Conservation (phyloP, 2,113 vertebrate genomes). For the Leptosomus discolor region DNA sequence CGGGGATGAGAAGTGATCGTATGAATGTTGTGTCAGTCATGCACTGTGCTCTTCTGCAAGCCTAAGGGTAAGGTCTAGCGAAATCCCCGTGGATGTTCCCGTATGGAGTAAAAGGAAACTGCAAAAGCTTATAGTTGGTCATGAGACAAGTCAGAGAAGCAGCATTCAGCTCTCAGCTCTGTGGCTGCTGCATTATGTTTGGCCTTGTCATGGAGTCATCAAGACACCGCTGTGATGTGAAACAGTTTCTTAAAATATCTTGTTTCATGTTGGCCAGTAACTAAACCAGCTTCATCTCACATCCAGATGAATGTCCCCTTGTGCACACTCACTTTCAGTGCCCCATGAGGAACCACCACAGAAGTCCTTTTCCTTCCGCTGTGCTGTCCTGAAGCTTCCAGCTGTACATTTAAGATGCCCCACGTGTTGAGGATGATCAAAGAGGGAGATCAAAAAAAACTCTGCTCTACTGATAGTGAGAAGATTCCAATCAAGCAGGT, state of each 20-base stretch:
- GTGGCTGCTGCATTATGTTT: neutral
- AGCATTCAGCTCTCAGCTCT: neutral
- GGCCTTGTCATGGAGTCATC: neutral
- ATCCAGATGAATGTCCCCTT: neutral
- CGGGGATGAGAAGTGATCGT: neutral
- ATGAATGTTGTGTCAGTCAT: neutral
- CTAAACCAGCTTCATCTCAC: neutral
- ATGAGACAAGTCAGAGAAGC: neutral
- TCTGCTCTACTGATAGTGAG: neutral
- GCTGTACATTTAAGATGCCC: neutral
- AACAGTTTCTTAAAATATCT: neutral
- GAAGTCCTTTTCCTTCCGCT: neutral
- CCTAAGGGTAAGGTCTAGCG: neutral
- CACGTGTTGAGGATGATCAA: neutral
- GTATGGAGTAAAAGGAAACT: neutral
- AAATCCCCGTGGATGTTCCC: neutral
- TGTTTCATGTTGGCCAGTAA: neutral
- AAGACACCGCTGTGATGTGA: neutral
- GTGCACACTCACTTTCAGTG: neutral
- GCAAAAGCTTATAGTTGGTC: neutral
- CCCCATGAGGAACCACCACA: neutral
- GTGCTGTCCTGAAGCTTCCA: neutral
- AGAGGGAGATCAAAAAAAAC: neutral
- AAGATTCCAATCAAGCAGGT: neutral
- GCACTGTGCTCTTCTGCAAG: neutral